Conservation (phyloP, 92 coral and sea anemone species). For the Siderastrea radians region DNA sequence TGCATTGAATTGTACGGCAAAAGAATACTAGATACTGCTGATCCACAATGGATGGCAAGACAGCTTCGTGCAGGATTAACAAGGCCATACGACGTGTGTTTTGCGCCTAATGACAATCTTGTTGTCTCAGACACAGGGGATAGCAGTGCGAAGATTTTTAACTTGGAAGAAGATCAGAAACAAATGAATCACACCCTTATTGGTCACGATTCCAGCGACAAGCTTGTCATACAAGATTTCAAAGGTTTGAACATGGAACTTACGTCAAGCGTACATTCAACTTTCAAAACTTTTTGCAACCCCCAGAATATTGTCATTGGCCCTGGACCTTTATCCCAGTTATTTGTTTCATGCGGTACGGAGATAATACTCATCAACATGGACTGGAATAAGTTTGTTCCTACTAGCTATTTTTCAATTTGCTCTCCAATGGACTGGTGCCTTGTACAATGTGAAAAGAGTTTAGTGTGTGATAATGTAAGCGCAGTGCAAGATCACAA, state of each 20-base stretch:
- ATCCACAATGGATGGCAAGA: background rate
- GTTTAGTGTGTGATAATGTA: slow-evolving; percentile 1
- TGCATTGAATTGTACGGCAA: slow-evolving; percentile 14
- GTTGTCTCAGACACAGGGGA: slow-evolving; percentile 24
- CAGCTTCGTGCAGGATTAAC: background rate
- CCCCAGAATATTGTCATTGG: slow-evolving; percentile 21
- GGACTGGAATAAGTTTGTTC: slow-evolving; percentile 11
- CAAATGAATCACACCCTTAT: background rate
- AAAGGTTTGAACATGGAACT: background rate
- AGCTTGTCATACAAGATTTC: background rate
- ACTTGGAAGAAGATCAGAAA: background rate
- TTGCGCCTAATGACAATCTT: slow-evolving; percentile 37
- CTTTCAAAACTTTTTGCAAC: background rate
- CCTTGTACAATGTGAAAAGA: background rate
- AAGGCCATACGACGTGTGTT: slow-evolving; percentile 12
- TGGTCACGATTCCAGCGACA: background rate
- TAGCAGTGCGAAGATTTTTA: background rate
- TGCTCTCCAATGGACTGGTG: slow-evolving; percentile 6
- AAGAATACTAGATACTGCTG: background rate
- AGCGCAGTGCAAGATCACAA: slow-evolving; percentile 33
- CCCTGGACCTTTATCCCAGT: slow-evolving; percentile 22
- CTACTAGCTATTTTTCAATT: background rate
- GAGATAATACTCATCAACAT: background rate
- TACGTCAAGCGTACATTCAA: background rate
- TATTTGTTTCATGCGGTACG: slow-evolving; percentile 15